Percentiles rank a stretch among this genome's conserved stretches.
These are phyloP conservation scores for Bactericera cockerelli DNA, from an alignment of 1,140 invertebrate genomes.

Conservation along the genomic window DNA sequence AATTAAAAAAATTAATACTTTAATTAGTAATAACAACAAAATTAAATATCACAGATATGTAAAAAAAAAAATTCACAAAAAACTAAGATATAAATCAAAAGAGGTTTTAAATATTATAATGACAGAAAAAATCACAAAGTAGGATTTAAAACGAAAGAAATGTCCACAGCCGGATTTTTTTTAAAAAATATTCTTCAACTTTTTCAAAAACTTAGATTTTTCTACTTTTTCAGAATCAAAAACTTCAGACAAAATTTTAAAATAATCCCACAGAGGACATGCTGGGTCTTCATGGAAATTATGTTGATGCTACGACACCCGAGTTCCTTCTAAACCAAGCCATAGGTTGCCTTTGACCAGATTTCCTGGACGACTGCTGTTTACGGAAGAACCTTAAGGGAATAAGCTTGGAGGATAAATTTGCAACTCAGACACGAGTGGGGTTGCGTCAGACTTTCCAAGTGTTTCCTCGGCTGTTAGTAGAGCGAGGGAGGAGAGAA, in stretches of 20 bases:
- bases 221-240: neutral
- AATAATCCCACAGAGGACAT: neutral
- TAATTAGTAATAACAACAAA: neutral
- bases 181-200: too few relatives aligned
- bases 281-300: constrained; percentile 1
- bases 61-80: neutral
- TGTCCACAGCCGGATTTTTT: neutral
- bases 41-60: constrained; percentile 3
- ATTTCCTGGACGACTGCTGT: neutral
- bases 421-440: neutral
- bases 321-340: neutral
- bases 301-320: neutral
- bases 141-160: too few relatives aligned
- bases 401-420: neutral
- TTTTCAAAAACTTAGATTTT: too few relatives aligned
- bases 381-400: constrained; percentile 7
- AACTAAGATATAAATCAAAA: neutral
- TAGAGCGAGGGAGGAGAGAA: too few relatives aligned
- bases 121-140: too few relatives aligned
- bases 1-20: neutral
- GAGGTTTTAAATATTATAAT: too few relatives aligned
- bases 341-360: too few relatives aligned
- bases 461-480: too few relatives aligned
- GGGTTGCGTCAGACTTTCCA: constrained; percentile 4
- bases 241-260: constrained; percentile 6